Base-by-base conservation (phyloP, 2,113 vertebrate species). In the Jacana jacana region DNA sequence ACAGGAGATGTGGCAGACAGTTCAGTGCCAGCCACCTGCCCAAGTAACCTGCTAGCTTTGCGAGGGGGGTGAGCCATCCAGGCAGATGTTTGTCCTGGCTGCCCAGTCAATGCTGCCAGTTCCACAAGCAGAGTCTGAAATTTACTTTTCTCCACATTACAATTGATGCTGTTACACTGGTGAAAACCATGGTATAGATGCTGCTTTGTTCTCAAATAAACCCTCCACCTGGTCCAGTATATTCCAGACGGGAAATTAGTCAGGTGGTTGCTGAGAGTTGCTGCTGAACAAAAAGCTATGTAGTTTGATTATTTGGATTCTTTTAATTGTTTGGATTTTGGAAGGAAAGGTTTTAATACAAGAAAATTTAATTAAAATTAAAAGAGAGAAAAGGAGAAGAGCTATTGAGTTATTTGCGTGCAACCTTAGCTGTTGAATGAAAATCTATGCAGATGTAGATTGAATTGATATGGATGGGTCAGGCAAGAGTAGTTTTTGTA, bases 31-130 rank as follows among this genome's bases (percentile, higher is more conserved):
- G 39, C 19, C 44, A 49, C 27, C 10, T 20, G 63, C 35, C 68
- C 25, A 54, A 80, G 54, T 1, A 25, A 25, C 33, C 19, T 13
- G 18, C 13, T 11, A 12, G 35, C 31, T 77, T 69, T 4, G 0
- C 5, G 10, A 81, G 22, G 7, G 1, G 2, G 2, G 1, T 1
- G 11, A 78, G 9, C n/a, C 54, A 75, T 23, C 13, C 17, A 28
- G 49, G 24, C 20, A 73, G 52, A 11, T 10, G 8, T 28, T 66
- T 42, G 14, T 63, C 46, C 60, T 81, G 42, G 44, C 28, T 51
- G 9, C 44, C 8, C 11, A 11, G 27, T 35, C 49, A 25, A 8
- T 4, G 22, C 9, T 37, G 13, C 33, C 70, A 27, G 30, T 37
- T 82, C 68, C 57, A 66, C 27, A 71, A 19, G 10, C 0, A 0